Evolutionary conservation across 2,113 vertebrate species (phyloP).

Genomic region (Chionomys nivalis): DNA sequence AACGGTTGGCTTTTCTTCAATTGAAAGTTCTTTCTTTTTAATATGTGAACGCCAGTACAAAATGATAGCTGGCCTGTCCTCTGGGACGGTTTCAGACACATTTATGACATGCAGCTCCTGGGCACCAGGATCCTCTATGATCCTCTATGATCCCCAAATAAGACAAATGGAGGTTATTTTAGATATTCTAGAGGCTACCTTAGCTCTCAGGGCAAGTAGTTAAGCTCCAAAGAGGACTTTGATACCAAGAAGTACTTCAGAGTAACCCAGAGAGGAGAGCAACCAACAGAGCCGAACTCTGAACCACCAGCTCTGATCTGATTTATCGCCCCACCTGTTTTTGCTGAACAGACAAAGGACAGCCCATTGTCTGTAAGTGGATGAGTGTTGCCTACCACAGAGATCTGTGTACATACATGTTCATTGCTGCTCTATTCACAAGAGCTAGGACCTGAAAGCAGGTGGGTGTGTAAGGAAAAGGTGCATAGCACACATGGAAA

Average conservation of each 20-base stretch:
- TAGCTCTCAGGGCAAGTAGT: background rate
- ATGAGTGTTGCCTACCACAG: background rate
- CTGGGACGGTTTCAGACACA: background rate
- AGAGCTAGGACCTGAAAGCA: background rate
- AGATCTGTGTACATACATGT: background rate
- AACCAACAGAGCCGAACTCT: no score
- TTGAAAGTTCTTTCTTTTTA: background rate
- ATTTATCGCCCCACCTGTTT: background rate
- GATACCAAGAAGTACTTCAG: background rate
- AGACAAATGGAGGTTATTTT: background rate
- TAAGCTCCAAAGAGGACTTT: background rate
- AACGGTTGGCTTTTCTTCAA: background rate
- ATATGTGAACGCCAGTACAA: background rate
- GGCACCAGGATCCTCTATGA: background rate
- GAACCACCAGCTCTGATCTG: background rate
- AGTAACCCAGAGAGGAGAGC: background rate
- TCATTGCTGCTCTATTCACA: background rate
- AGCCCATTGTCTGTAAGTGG: no score
- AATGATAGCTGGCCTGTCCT: fast-evolving
- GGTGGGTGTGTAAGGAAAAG: background rate
- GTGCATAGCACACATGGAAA: background rate
- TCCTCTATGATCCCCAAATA: background rate
- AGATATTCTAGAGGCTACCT: background rate
- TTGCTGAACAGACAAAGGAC: background rate
- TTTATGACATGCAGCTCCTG: background rate